Conservation (phyloP, 2,113 vertebrate species). For the Centropus unirufus region DNA sequence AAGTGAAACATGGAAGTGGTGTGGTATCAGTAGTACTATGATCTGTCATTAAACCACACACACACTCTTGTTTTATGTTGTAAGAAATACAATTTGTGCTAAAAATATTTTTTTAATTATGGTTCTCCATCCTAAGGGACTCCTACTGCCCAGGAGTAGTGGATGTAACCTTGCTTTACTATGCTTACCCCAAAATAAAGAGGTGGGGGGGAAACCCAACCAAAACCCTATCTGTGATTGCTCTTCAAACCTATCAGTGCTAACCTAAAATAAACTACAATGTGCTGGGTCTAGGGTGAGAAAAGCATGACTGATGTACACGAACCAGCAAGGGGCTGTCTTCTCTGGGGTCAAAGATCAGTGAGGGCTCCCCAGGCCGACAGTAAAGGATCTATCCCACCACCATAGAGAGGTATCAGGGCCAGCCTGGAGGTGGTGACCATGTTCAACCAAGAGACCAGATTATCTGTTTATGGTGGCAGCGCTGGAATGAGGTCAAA, state of each 20-base stretch:
- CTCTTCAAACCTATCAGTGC: neutral
- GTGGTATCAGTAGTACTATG: neutral
- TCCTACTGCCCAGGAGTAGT: neutral
- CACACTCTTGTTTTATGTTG: neutral
- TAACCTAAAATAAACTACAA: neutral
- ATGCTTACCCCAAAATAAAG: neutral
- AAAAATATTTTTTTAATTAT: neutral
- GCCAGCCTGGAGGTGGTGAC: neutral
- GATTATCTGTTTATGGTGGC: neutral
- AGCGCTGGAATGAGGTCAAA: neutral
- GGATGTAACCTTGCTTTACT: neutral
- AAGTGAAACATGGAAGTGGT: neutral
- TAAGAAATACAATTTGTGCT: neutral
- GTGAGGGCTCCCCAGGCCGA: no score
- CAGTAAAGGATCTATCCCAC: neutral
- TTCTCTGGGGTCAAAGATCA: rapidly evolving
- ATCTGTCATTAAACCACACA: neutral
- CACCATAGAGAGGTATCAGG: neutral
- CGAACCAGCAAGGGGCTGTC: neutral
- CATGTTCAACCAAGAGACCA: neutral
- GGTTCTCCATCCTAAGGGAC: neutral
- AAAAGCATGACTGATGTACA: neutral
- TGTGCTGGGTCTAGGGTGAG: neutral
- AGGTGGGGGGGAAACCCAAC: rapidly evolving
- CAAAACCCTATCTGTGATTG: neutral